These are phyloP conservation scores for Nerophis ophidion DNA, from an alignment of 2,113 vertebrate genomes.

Conservation along the genomic window DNA sequence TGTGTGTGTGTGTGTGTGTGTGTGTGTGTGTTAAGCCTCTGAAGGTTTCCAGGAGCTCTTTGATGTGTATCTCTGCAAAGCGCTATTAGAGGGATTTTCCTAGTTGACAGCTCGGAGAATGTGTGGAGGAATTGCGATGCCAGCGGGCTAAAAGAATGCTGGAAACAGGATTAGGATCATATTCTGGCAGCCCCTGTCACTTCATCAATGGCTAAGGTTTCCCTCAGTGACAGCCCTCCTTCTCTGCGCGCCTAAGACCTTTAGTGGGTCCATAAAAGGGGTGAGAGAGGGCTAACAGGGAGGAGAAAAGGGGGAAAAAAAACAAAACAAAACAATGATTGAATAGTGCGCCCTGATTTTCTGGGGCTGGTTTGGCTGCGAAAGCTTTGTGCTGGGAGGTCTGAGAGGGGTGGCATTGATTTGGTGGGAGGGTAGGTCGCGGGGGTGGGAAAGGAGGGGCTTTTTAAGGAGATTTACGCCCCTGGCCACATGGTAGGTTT, in stretches of 20 bases:
- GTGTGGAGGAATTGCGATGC: conserved; percentile 81
- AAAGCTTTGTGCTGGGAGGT: conserved; percentile 69
- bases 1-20: conserved; percentile 25
- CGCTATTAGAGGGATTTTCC: conserved; percentile 86
- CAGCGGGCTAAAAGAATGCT: conserved; percentile 82
- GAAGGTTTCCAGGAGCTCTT: conserved; percentile 84
- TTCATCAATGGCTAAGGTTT: conserved; percentile 86
- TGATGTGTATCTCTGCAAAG: conserved; percentile 86
- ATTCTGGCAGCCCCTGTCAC: conserved; percentile 90
- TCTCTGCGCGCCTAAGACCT: conserved; percentile 75
- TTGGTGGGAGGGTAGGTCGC: conserved; percentile 45
- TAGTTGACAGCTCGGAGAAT: conserved; percentile 85
- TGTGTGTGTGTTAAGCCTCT: conserved; percentile 70
- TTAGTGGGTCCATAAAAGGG: conserved; percentile 73
- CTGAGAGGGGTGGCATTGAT: conserved; percentile 53
- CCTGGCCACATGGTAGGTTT: conserved; percentile 44
- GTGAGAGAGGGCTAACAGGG: conserved; percentile 46
- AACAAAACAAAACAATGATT: conserved; percentile 49
- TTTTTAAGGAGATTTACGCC: conserved; percentile 40
- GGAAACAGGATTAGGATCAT: conserved; percentile 95
- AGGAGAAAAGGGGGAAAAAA: neutral
- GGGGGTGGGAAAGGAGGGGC: conserved; percentile 27
- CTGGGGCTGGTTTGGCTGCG: conserved; percentile 59
- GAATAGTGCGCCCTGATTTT: conserved; percentile 71
- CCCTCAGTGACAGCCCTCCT: conserved; percentile 81